These are phyloP conservation scores for Asbolus verrucosus DNA, from an alignment of 1,140 invertebrate genomes.

Conservation along the genomic window DNA sequence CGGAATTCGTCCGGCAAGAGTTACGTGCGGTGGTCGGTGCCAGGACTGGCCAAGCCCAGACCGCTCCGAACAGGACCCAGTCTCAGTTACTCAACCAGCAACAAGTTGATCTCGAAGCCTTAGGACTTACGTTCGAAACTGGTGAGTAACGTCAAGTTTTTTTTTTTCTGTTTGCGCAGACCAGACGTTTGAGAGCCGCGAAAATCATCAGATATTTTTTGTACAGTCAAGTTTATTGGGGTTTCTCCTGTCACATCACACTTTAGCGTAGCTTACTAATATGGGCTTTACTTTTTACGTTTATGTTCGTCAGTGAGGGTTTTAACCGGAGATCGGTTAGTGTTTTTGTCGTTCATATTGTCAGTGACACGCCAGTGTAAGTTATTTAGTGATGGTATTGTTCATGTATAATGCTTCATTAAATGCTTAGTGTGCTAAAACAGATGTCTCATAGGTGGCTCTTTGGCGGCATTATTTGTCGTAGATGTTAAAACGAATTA, in stretches of 20 bases:
- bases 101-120: slow-evolving; percentile 73
- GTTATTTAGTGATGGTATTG: too few relatives aligned
- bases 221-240: slow-evolving; percentile 35
- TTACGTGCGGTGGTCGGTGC: slow-evolving; percentile 87
- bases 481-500: too few relatives aligned
- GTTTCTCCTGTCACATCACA: neutral
- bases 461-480: too few relatives aligned
- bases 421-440: too few relatives aligned
- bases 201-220: slow-evolving; percentile 34
- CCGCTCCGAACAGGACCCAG: slow-evolving; percentile 48
- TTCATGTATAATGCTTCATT: too few relatives aligned
- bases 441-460: too few relatives aligned
- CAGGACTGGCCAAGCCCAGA: slow-evolving; percentile 72
- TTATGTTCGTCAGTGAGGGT: too few relatives aligned
- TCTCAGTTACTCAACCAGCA: slow-evolving; percentile 53
- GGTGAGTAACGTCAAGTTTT: too few relatives aligned
- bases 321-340: too few relatives aligned
- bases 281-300: too few relatives aligned
- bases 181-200: neutral
- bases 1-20: slow-evolving; percentile 90
- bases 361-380: too few relatives aligned
- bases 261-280: neutral
- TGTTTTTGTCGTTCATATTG: too few relatives aligned
- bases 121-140: slow-evolving; percentile 76
- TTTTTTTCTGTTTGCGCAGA: slow-evolving; percentile 3